These are phyloP conservation scores for Drosophila teissieri DNA, from an alignment of 1,140 invertebrate species.

Conservation along the genomic window DNA sequence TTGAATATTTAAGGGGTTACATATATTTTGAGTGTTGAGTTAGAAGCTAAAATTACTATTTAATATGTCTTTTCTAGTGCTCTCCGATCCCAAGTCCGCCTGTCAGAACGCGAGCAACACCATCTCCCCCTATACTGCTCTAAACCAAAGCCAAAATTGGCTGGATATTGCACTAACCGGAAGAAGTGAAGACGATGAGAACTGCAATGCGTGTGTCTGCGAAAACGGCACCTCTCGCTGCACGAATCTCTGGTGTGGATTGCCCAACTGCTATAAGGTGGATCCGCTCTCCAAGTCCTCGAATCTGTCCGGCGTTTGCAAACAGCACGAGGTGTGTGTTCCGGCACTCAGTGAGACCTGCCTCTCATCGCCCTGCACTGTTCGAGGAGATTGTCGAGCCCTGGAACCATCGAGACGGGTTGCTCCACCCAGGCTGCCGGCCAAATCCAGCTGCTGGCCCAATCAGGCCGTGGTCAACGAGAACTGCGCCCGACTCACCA, in stretches of 20 bases:
- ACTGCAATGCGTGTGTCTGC: slow-evolving; percentile 94
- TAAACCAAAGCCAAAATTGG: slow-evolving; percentile 72
- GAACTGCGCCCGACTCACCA: slow-evolving; percentile 90
- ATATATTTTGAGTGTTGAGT: neutral
- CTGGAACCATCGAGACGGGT: slow-evolving; percentile 90
- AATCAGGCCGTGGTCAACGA: slow-evolving; percentile 89
- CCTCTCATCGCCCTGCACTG: slow-evolving; percentile 90
- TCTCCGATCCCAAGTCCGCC: slow-evolving; percentile 81
- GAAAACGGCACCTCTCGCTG: slow-evolving; percentile 90
- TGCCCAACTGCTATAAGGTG: slow-evolving; percentile 90
- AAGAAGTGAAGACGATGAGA: slow-evolving; percentile 87
- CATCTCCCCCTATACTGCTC: slow-evolving; percentile 72
- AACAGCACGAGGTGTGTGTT: slow-evolving; percentile 88
- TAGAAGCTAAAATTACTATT: neutral
- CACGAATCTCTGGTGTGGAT: slow-evolving; percentile 93
- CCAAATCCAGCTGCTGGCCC: slow-evolving; percentile 91
- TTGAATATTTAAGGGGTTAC: neutral
- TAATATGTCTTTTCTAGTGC: slow-evolving; percentile 45
- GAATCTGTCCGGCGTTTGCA: slow-evolving; percentile 85
- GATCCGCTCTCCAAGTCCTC: slow-evolving; percentile 85
- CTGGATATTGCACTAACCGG: slow-evolving; percentile 62
- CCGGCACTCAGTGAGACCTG: slow-evolving; percentile 91
- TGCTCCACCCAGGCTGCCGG: slow-evolving; percentile 90
- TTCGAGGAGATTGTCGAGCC: slow-evolving; percentile 92
- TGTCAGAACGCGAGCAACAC: slow-evolving; percentile 72